phyloP scores from a whole-genome alignment of 2,113 vertebrate species.

The Neodon shergylaensis region DNA sequence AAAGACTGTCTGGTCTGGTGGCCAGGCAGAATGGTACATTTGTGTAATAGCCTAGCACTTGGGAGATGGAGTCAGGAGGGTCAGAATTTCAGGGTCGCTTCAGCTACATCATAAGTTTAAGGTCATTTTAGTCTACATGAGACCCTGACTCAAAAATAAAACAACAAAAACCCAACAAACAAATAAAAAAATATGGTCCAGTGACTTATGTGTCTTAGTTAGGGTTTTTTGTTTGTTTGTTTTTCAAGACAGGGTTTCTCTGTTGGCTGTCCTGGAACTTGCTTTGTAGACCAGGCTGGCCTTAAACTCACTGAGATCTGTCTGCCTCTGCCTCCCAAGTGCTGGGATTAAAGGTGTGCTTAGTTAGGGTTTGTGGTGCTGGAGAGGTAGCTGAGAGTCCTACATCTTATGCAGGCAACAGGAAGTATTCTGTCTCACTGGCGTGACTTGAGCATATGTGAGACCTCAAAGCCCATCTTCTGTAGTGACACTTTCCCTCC shows the following conservation, averaged over 20 bases:
- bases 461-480: background rate
- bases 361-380: background rate
- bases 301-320: no score
- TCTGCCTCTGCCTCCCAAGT: no score
- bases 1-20: no score
- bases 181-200: background rate
- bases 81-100: background rate
- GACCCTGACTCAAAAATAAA: background rate
- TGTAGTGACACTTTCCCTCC: background rate
- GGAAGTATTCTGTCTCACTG: background rate
- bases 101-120: background rate
- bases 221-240: background rate
- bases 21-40: no score
- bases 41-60: background rate
- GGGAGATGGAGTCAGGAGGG: background rate
- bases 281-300: no score
- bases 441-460: background rate
- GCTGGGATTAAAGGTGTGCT: no score
- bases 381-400: background rate
- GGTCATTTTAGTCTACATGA: background rate
- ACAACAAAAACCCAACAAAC: background rate
- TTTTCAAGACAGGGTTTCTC: no score
- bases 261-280: no score
- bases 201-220: background rate
- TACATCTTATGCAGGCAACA: background rate